Percentiles rank a stretch among this genome's conserved stretches.
Evolutionary conservation across 2,888 invertebrate species (phyloP).

Genomic region (Morpho deidamia): DNA sequence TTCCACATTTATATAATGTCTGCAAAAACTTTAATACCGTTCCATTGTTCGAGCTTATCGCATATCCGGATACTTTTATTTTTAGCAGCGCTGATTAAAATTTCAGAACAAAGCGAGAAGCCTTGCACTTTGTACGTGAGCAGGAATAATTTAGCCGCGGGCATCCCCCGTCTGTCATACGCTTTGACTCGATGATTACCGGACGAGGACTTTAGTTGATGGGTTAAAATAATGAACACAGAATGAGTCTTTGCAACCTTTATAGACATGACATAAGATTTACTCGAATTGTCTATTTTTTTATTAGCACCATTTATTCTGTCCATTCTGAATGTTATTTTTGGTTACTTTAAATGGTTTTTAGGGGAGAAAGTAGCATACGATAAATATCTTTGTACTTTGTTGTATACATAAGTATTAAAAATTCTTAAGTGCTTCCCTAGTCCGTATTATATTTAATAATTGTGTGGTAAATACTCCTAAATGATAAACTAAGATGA

Average conservation of each 20-base stretch:
- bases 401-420: too few species aligned
- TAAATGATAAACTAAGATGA: too few species aligned
- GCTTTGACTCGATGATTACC: slow-evolving; percentile 52
- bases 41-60: slow-evolving; percentile 22
- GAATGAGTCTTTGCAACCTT: slow-evolving; percentile 14
- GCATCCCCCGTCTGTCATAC: slow-evolving; percentile 56
- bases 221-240: slow-evolving; percentile 29
- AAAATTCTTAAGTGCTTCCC: too few species aligned
- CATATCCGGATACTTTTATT: slow-evolving; percentile 22
- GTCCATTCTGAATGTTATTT: too few species aligned
- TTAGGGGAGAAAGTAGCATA: too few species aligned
- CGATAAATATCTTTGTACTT: too few species aligned
- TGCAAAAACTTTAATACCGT: slow-evolving; percentile 23
- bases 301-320: too few species aligned
- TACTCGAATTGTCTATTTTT: too few species aligned
- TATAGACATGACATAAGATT: slow-evolving; percentile 6
- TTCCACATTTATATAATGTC: slow-evolving; percentile 19
- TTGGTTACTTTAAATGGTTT: too few species aligned
- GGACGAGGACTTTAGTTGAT: slow-evolving; percentile 38
- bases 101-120: slow-evolving; percentile 62
- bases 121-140: slow-evolving; percentile 60
- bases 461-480: too few species aligned
- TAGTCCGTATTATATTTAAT: too few species aligned
- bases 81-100: slow-evolving; percentile 56
- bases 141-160: slow-evolving; percentile 63